A percentile compares a stretch with the other conserved stretches of the same genome.
phyloP scores from a whole-genome alignment of 37 sponge, comb jelly and placozoan species.

The Eunapius fragilis region DNA sequence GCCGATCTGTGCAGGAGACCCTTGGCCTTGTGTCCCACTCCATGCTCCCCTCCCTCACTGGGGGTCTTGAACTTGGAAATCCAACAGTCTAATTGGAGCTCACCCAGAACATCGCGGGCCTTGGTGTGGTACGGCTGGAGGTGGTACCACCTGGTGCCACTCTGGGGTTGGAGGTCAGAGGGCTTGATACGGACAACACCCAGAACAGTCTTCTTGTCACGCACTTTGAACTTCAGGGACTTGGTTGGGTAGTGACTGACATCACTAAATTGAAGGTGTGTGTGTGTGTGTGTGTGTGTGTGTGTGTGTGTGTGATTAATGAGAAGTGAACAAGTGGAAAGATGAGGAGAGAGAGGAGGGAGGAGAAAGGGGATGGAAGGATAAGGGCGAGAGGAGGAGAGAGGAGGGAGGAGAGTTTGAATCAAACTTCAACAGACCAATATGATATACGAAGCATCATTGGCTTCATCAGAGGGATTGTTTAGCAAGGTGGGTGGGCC shows the following conservation, averaged over 20 bases:
- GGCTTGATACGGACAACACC: conserved; percentile 55
- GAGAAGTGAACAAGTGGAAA: not conserved
- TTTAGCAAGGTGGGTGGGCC: too few species aligned
- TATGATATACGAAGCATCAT: too few species aligned
- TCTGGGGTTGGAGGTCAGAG: not conserved
- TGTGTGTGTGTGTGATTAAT: too few species aligned
- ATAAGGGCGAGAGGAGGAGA: not conserved
- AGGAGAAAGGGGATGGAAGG: not conserved
- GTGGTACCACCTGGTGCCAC: conserved; percentile 47
- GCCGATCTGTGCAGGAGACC: not conserved
- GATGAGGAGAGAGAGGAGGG: not conserved
- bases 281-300: not conserved
- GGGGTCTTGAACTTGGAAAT: conserved; percentile 42
- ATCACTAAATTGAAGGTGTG: conserved; percentile 7
- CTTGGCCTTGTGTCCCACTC: not conserved
- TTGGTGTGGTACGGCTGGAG: conserved; percentile 62
- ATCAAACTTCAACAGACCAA: too few species aligned
- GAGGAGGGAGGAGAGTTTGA: too few species aligned
- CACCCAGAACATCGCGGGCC: conserved; percentile 45
- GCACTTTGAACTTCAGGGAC: conserved; percentile 72
- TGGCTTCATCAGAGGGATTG: too few species aligned
- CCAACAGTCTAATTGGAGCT: conserved; percentile 49
- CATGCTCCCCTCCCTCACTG: not conserved
- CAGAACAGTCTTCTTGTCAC: conserved; percentile 71
- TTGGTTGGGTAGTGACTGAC: conserved; percentile 25